phyloP scores from a whole-genome alignment of 2,113 vertebrate species.

The Corythoichthys haematopterus region DNA sequence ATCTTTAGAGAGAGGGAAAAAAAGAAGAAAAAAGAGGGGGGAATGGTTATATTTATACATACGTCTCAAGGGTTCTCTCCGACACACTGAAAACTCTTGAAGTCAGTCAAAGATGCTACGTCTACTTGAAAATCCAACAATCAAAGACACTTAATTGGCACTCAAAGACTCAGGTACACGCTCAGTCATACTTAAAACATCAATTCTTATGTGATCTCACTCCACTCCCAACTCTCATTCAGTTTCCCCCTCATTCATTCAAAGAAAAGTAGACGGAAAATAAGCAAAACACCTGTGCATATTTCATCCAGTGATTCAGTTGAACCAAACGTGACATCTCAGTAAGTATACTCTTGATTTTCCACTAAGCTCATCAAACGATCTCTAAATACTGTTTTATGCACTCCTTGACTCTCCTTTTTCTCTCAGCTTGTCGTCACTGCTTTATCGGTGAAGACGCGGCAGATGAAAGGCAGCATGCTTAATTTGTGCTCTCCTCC shows the following conservation, averaged over 20 bases:
- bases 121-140: neutral
- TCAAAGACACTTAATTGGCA: neutral
- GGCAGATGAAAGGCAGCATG: neutral
- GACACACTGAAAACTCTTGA: no score
- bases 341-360: neutral
- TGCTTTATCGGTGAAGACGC: neutral
- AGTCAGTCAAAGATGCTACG: no score
- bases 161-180: no score
- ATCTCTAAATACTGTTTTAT: neutral
- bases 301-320: neutral
- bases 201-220: no score
- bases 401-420: neutral
- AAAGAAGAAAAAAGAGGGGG: no score
- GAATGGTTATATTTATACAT: no score
- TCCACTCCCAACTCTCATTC: no score
- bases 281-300: neutral
- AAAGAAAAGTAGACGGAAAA: neutral
- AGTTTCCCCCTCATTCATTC: no score
- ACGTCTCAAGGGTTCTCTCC: no score
- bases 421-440: neutral
- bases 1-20: no score
- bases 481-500: slow-evolving; percentile 14
- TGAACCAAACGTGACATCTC: neutral
- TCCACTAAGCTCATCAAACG: neutral
- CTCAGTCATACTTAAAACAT: no score